phyloP scores from a whole-genome alignment of 30 jellyfish, hydroid and myxozoan species.

The Hydractinia echinata region DNA sequence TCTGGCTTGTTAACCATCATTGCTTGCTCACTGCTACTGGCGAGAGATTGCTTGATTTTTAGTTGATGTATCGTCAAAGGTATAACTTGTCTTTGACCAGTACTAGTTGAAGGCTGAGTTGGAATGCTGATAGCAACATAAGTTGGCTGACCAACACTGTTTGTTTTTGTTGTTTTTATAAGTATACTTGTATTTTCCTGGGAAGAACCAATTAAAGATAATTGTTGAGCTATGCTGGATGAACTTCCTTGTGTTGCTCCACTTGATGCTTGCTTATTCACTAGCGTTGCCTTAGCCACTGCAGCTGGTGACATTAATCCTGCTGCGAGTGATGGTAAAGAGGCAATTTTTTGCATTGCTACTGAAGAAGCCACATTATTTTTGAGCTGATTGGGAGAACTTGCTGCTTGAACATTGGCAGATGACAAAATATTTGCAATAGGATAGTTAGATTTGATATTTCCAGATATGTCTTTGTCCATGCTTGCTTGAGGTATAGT shows the following conservation, averaged over 20 bases:
- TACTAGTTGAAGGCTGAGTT: not conserved
- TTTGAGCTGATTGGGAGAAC: not conserved
- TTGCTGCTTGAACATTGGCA: not conserved
- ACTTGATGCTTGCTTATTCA: not conserved
- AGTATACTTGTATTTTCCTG: slow-evolving; percentile 14
- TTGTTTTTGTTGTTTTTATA: slow-evolving; percentile 35
- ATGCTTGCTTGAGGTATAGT: too few species aligned
- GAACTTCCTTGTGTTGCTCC: not conserved
- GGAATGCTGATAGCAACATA: slow-evolving; percentile 40
- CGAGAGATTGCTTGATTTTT: slow-evolving; percentile 17
- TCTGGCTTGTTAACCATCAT: not conserved
- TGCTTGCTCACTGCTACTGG: not conserved
- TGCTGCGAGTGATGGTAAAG: slow-evolving; percentile 21
- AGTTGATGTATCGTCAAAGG: slow-evolving; percentile 35
- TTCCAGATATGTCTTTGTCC: not conserved
- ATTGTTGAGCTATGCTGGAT: slow-evolving; percentile 6
- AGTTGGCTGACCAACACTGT: slow-evolving; percentile 39
- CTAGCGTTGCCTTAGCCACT: slow-evolving; percentile 28
- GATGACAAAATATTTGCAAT: slow-evolving; percentile 9
- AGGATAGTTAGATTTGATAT: not conserved
- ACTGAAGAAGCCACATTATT: slow-evolving; percentile 1
- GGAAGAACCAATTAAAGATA: not conserved
- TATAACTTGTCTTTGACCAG: slow-evolving; percentile 16
- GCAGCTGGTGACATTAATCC: slow-evolving; percentile 34
- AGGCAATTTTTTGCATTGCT: slow-evolving; percentile 26